Percentiles rank a stretch among this genome's conserved stretches.
phyloP scores from a whole-genome alignment of 1,140 invertebrate genomes.

The Penaeus vannamei region DNA sequence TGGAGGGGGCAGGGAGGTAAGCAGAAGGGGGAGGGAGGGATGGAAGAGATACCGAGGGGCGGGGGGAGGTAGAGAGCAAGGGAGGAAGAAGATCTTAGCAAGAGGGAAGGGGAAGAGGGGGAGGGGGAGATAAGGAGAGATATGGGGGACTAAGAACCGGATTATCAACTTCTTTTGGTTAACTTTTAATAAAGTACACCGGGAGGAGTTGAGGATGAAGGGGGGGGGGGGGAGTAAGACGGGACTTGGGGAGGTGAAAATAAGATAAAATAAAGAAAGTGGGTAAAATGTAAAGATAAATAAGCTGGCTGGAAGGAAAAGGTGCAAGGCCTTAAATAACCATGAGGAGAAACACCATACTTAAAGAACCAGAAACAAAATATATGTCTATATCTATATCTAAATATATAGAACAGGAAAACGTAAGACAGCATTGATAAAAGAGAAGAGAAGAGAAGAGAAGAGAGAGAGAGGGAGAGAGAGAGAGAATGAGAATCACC shows the following conservation, averaged over 20 bases:
- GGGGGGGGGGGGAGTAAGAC: neutral
- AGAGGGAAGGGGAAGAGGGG: neutral
- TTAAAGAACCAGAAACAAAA: neutral
- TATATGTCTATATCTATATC: slow-evolving; percentile 3
- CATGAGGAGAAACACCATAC: neutral
- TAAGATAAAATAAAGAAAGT: neutral
- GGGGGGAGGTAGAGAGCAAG: neutral
- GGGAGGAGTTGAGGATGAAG: neutral
- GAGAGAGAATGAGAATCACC: no score
- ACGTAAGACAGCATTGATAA: no score
- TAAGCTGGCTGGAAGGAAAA: neutral
- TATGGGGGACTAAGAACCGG: neutral
- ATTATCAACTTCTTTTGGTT: no score
- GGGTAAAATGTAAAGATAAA: neutral
- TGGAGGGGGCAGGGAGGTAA: neutral
- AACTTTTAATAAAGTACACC: neutral
- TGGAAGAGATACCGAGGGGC: neutral
- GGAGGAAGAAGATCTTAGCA: neutral
- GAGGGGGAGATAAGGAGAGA: neutral
- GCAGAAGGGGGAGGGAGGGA: neutral
- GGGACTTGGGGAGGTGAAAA: neutral
- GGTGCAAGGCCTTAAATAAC: neutral
- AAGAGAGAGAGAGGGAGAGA: no score
- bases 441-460: no score
- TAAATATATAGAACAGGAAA: neutral